These are phyloP conservation scores for Geopemphigus sp. DNA, from an alignment of 1,140 invertebrate genomes.

Conservation along the genomic window DNA sequence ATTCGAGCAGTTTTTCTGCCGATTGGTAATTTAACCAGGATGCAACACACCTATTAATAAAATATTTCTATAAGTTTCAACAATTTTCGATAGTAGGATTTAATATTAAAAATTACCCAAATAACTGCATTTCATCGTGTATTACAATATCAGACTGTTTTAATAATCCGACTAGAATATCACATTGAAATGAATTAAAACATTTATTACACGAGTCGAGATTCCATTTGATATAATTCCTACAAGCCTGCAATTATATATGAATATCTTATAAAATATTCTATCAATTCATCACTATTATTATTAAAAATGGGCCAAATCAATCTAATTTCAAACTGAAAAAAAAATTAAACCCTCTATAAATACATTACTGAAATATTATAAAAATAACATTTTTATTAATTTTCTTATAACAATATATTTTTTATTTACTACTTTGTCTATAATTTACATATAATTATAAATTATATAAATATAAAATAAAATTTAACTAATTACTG, in stretches of 20 bases:
- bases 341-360: too few relatives aligned
- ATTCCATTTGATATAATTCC: constrained; percentile 90
- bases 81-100: constrained; percentile 52
- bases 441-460: too few relatives aligned
- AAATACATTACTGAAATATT: not conserved
- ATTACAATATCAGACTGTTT: constrained; percentile 86
- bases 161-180: constrained; percentile 73
- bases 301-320: not conserved
- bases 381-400: not conserved
- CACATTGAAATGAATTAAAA: constrained; percentile 78
- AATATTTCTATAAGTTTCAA: not conserved
- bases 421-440: too few relatives aligned
- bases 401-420: too few relatives aligned
- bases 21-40: constrained; percentile 67
- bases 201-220: constrained; percentile 74
- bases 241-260: constrained; percentile 60
- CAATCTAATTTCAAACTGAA: too few relatives aligned
- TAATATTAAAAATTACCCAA: constrained; percentile 57
- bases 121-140: constrained; percentile 82
- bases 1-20: constrained; percentile 30
- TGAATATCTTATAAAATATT: not conserved
- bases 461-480: too few relatives aligned
- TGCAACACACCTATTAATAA: constrained; percentile 63
- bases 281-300: not conserved
- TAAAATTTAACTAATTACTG: too few relatives aligned